These are phyloP conservation scores for Eremophila alpestris DNA, from an alignment of 2,797 vertebrate genomes.

Conservation along the genomic window DNA sequence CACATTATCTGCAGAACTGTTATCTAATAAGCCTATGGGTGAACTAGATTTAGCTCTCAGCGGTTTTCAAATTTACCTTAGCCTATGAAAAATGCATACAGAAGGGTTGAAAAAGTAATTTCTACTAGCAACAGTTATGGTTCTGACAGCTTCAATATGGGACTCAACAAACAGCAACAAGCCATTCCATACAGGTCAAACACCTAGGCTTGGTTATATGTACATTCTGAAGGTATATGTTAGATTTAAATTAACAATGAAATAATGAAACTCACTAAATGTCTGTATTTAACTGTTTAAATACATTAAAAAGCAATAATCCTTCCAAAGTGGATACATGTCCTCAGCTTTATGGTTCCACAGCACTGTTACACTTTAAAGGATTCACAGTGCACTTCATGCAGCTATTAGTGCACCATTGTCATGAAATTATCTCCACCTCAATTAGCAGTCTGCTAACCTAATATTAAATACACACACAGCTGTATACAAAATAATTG, in stretches of 20 bases:
- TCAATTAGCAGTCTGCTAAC: neutral
- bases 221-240: neutral
- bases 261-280: neutral
- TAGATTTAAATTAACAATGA: neutral
- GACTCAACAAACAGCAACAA: neutral
- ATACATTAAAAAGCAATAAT: neutral
- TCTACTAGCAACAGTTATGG: no score
- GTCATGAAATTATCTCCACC: neutral
- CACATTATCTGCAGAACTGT: neutral
- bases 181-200: neutral
- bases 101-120: neutral
- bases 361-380: neutral
- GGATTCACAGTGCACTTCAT: neutral
- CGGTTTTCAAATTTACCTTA: neutral
- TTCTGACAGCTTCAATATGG: neutral
- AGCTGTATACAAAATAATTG: neutral
- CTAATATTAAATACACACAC: neutral
- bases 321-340: neutral
- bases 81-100: rapidly evolving
- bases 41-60: neutral
- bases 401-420: neutral
- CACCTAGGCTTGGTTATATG: rapidly evolving
- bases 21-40: neutral
- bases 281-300: neutral
- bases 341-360: neutral